Evolutionary conservation across 2,113 vertebrate genomes (phyloP), one percentile per base, ranked within the genome.

Genomic region (Microcebus tavaratra): DNA sequence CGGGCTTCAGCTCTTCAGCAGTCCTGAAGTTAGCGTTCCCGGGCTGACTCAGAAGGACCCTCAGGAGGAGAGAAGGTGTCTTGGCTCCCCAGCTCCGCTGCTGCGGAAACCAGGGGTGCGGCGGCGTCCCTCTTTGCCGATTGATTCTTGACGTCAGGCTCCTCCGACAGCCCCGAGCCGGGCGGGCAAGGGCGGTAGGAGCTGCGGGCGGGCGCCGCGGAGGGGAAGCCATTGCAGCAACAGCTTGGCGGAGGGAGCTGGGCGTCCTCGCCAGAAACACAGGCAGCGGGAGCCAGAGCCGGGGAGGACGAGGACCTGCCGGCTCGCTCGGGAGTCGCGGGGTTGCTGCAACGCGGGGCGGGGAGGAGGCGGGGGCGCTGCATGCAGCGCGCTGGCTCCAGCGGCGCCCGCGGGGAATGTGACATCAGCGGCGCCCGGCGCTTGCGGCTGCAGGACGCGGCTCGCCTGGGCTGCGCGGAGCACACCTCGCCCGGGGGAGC

Each of bases 101-200:
- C 79, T 72, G 96, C 96, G 96, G 91, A 73, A 89, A 81, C 59
- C 18, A 59, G 90, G 93, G 94, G 67, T 75, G 90, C 96, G 45
- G 45, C 45, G 45, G 45, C 45, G 36, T 67, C 91, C 84, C 57
- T 68, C 72, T 65, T 94, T 57, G 67, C 84, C 25, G 55, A 67
- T 80, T 94, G 55, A 67, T 80, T 94, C 97, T 97, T 98, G 98
- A 99, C 98, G 98, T 98, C 98, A 98, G 92, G 90, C 96, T 97
- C 97, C 53, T 97, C 97, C 48, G 1, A 87, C 90, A 95, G 95
- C 84, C 88, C 10, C 48, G 57, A 95, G 95, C 84, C 63, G 53
- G 0, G 79, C 84, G 53, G 0, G 79, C 84, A 48, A 82, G 83
- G 78, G 97, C 94, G 81, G 96, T 27, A 90, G 88, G 88, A 95